Evolutionary conservation across 2,797 vertebrate genomes (phyloP).

Genomic region (Phaenicophaeus curvirostris): DNA sequence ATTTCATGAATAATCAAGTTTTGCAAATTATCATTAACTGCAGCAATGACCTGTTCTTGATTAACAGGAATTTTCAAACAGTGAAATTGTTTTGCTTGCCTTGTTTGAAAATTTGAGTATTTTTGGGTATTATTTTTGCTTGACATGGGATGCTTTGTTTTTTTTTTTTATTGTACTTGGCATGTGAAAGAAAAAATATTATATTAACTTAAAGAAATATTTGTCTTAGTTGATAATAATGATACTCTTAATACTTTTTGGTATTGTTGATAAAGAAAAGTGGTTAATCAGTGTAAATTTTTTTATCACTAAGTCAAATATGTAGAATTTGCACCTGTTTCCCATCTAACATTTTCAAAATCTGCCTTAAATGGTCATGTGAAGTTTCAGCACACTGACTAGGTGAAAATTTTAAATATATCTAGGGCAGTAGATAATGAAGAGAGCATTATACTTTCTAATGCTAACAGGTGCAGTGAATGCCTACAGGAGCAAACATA

Average conservation of each 20-base stretch:
- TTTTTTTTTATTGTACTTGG: not conserved
- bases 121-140: not conserved
- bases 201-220: not conserved
- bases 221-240: not conserved
- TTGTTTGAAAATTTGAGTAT: constrained; percentile 19
- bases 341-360: constrained; percentile 15
- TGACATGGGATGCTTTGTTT: not conserved
- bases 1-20: not conserved
- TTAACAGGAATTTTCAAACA: constrained; percentile 48
- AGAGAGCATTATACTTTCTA: not conserved
- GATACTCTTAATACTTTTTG: not conserved
- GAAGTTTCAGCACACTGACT: not conserved
- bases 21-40: not conserved
- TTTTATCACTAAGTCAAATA: not conserved
- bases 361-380: not conserved
- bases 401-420: not conserved
- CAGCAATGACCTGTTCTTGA: not conserved
- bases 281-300: not conserved
- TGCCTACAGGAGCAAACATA: not conserved
- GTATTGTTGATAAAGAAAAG: too few species aligned
- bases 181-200: not conserved
- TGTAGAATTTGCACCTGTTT: not conserved
- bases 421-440: not conserved
- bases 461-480: constrained; percentile 26
- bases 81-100: not conserved